phyloP scores from a whole-genome alignment of 2,797 vertebrate species.

The Myotis planiceps region DNA sequence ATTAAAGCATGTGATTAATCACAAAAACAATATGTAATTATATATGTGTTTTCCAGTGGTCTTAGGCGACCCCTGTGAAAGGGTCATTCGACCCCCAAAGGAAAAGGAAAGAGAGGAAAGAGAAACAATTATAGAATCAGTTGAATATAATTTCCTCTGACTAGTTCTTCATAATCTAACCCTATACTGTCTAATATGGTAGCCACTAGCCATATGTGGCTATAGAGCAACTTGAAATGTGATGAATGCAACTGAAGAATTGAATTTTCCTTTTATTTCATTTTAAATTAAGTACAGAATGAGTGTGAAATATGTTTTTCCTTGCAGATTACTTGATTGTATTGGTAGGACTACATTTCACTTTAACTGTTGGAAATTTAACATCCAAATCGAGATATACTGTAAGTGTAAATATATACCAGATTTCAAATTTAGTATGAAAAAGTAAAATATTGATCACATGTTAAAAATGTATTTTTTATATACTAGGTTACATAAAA shows the following conservation, averaged over 20 bases:
- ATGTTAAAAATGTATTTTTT: slow-evolving; percentile 45
- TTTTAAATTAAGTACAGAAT: slow-evolving; percentile 27
- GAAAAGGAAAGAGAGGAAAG: neutral
- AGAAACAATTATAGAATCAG: slow-evolving; percentile 11
- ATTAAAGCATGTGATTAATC: no score
- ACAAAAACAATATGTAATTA: no score
- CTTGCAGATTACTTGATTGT: neutral
- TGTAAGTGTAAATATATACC: neutral
- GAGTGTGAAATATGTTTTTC: slow-evolving; percentile 11
- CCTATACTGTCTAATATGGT: neutral
- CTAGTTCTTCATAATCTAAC: slow-evolving; percentile 18
- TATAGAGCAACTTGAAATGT: slow-evolving; percentile 43
- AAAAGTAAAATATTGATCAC: slow-evolving; percentile 29
- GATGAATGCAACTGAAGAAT: neutral
- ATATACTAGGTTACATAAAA: slow-evolving; percentile 2
- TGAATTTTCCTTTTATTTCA: slow-evolving; percentile 39
- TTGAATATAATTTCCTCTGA: neutral
- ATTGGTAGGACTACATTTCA: slow-evolving; percentile 24
- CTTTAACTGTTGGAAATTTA: slow-evolving; percentile 37
- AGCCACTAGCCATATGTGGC: neutral
- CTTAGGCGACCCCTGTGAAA: no score
- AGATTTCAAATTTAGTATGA: slow-evolving; percentile 31
- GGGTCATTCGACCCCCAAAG: no score
- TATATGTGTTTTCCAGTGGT: no score
- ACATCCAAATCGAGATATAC: slow-evolving; percentile 19